Percentiles rank a stretch among this genome's conserved stretches.
These are phyloP conservation scores for Ardeotis arabs DNA, from an alignment of 2,113 vertebrate species.

Conservation along the genomic window DNA sequence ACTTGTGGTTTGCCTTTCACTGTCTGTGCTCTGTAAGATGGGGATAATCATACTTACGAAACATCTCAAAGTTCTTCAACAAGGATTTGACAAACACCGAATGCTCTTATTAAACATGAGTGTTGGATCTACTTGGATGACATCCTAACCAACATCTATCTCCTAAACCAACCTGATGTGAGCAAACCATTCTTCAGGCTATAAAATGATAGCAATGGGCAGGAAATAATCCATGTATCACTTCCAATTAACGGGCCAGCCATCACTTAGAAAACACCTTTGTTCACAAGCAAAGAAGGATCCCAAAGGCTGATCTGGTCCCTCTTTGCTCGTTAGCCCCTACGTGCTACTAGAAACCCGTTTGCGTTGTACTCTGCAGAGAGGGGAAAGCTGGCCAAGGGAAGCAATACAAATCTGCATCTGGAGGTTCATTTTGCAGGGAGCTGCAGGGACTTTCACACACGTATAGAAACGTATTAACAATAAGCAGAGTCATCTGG, in stretches of 20 bases:
- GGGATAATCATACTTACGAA: background rate
- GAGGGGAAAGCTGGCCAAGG: background rate
- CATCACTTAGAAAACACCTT: background rate
- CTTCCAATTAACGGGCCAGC: background rate
- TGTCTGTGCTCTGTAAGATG: background rate
- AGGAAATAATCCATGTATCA: background rate
- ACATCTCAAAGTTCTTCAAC: background rate
- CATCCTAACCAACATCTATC: background rate
- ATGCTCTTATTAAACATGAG: background rate
- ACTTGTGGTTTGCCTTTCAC: background rate
- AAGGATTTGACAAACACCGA: background rate
- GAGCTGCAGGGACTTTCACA: conserved; percentile 9
- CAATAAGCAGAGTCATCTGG: background rate
- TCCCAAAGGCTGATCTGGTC: background rate
- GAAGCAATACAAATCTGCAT: background rate
- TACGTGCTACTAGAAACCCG: background rate
- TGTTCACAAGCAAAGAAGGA: background rate
- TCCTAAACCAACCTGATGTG: background rate
- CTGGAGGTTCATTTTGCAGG: background rate
- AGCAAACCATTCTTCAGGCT: background rate
- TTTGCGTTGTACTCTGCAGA: background rate
- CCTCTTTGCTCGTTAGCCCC: background rate
- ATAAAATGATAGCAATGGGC: background rate
- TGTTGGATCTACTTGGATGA: background rate
- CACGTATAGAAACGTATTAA: background rate